Conservation (phyloP, 2,888 invertebrate species). For the Heliothis peltigera region DNA sequence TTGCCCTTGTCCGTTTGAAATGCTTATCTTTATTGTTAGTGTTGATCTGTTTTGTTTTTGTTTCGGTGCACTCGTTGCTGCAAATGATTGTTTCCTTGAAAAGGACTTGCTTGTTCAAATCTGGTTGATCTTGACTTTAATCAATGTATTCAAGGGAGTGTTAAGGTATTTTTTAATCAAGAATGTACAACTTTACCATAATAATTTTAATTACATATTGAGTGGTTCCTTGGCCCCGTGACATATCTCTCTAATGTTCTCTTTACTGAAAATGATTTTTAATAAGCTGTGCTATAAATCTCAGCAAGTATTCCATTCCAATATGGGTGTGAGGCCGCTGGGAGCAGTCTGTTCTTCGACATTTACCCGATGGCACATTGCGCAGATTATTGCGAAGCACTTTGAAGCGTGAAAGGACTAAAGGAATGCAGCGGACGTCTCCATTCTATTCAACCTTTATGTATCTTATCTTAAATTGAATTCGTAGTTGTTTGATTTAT, state of each 20-base stretch:
- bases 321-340: conserved; percentile 50
- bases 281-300: conserved; percentile 50
- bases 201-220: conserved; percentile 55
- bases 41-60: conserved; percentile 43
- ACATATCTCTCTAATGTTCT: conserved; percentile 34
- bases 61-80: conserved; percentile 55
- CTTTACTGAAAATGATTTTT: conserved; percentile 42
- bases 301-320: conserved; percentile 48
- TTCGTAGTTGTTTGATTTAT: conserved; percentile 37
- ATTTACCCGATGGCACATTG: conserved; percentile 75
- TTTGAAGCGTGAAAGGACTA: conserved; percentile 79
- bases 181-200: no score
- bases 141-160: background rate
- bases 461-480: conserved; percentile 42
- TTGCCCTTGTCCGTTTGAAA: conserved; percentile 52
- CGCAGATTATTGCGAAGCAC: conserved; percentile 74
- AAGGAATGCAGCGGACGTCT: conserved; percentile 78
- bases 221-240: conserved; percentile 38
- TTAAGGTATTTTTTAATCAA: conserved; percentile 1
- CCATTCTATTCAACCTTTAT: conserved; percentile 59
- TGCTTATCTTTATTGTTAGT: conserved; percentile 61
- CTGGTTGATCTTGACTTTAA: conserved; percentile 2
- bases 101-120: conserved; percentile 10
- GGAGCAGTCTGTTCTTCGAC: conserved; percentile 69
- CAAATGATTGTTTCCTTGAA: conserved; percentile 19